Evolutionary conservation across 2,113 vertebrate species (phyloP), one percentile per base, ranked within the genome.

Genomic region (Hippolais icterina): DNA sequence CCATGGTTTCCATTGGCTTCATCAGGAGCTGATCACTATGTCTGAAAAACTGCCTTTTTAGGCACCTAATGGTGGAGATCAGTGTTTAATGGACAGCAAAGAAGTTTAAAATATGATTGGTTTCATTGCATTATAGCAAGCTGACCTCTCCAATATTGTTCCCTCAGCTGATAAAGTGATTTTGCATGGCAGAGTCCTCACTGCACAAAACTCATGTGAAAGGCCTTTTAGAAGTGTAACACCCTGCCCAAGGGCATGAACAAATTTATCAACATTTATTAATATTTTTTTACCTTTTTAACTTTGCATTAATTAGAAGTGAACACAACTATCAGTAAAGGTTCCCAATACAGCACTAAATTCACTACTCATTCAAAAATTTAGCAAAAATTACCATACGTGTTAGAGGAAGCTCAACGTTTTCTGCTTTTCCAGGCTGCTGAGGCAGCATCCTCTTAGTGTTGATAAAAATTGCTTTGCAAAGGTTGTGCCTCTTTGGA

Each of bases 391-490:
- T 95, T 94, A 93, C 52, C 75, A 88, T 65, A 91, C 49, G 37
- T 84, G 88, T 90, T 83, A 94, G 60, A 95, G 44, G 59, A 96
- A 96, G 49, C 52, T 89, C 68, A 70, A 96, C 0, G 3, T 46
- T 96, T 96, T 97, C 95, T 94, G 85, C 93, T 92, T 95, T 81
- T 82, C 41, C 64, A 90, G 87, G 76, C 89, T 97, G 96, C 97
- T 96, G 96, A 94, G 81, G 50, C 90, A 96, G 96, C 96, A 97
- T 90, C 49, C 96, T 92, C 83, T 93, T 96, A 83, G 69, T 70
- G 88, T 61, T 94, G 96, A 94, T 96, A 97, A 94, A 97, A 98
- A 95, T 96, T 97, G 82, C 96, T 96, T 93, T 97, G 72, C 95
- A 95, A 96, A 95, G 97, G 84, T 95, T 97, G 91, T 93, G 94